Conservation (phyloP, 2,113 vertebrate species). For the Amia ocellicauda region DNA sequence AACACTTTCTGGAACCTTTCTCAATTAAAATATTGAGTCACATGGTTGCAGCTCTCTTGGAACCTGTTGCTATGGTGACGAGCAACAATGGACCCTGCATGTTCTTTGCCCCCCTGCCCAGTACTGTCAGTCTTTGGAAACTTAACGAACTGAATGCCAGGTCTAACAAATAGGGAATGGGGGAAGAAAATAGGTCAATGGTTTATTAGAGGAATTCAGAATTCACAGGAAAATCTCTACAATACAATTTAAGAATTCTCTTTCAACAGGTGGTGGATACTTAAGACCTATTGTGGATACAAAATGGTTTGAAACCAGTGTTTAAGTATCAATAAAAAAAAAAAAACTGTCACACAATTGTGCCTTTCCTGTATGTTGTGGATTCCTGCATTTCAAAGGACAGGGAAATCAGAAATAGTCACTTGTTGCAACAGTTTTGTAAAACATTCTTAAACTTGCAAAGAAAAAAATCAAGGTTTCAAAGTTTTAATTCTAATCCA, state of each 20-base stretch:
- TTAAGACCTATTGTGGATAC: neutral
- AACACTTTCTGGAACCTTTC: no score
- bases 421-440: no score
- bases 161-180: constrained; percentile 7
- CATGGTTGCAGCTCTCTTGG: constrained; percentile 18
- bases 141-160: constrained; percentile 24
- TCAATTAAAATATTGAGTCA: constrained; percentile 6
- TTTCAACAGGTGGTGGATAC: constrained; percentile 6
- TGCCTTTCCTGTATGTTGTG: no score
- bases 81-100: constrained; percentile 35
- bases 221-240: constrained; percentile 6
- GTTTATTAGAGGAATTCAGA: constrained; percentile 9
- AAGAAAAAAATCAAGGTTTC: no score
- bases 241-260: constrained; percentile 6
- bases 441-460: no score
- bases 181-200: constrained; percentile 24
- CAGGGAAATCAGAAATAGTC: no score
- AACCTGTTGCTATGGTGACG: constrained; percentile 29
- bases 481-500: no score
- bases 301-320: neutral
- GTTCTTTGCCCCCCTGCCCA: neutral
- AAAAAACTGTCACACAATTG: neutral
- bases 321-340: neutral
- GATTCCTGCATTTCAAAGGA: no score
- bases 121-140: constrained; percentile 13